These are phyloP conservation scores for Drosophila littoralis DNA, from an alignment of 1,140 invertebrate species.

Conservation along the genomic window DNA sequence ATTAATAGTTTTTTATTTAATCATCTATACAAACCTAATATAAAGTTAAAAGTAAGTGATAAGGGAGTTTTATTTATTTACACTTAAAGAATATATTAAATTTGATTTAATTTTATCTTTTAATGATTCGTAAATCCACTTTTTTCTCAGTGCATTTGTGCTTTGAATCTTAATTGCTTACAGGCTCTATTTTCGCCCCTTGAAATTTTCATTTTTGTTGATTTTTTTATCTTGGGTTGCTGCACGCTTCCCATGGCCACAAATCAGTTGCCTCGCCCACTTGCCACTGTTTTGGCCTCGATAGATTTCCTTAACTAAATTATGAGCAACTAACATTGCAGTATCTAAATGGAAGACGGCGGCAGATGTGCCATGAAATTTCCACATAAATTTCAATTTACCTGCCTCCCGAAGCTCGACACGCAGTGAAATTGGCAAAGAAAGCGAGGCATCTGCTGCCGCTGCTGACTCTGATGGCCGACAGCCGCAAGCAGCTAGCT, in stretches of 20 bases:
- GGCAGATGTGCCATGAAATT: conserved; percentile 73
- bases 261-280: conserved; percentile 49
- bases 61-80: too few species aligned
- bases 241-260: conserved; percentile 44
- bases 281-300: conserved; percentile 64
- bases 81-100: too few species aligned
- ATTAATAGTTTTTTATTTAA: too few species aligned
- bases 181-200: background rate
- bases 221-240: conserved; percentile 1
- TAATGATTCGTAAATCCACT: too few species aligned
- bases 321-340: conserved; percentile 54
- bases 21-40: too few species aligned
- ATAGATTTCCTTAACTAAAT: conserved; percentile 55
- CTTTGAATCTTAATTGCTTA: background rate
- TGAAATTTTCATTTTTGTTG: conserved; percentile 3
- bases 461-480: conserved; percentile 31
- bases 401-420: conserved; percentile 8
- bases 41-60: too few species aligned
- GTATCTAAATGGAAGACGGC: conserved; percentile 59
- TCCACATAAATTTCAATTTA: conserved; percentile 66
- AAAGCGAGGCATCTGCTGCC: conserved; percentile 53
- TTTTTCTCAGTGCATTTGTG: background rate
- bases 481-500: conserved; percentile 33
- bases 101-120: too few species aligned
- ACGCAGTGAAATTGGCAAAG: conserved; percentile 65